Conservation (phyloP, 2,113 vertebrate genomes). For the Peromyscus polionotus region DNA sequence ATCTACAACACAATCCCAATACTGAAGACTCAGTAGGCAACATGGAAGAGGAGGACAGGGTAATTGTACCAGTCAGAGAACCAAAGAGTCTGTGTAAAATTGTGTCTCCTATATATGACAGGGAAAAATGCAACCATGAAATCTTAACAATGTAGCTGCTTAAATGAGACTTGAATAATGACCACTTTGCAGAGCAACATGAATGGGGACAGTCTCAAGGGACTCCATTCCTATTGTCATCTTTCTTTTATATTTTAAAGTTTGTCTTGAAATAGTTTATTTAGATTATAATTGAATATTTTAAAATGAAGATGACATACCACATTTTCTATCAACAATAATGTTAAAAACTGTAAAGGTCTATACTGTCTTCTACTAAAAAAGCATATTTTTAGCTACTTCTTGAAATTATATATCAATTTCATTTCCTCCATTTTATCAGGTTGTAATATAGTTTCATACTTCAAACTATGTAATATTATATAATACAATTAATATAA, state of each 20-base stretch:
- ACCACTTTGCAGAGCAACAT: background rate
- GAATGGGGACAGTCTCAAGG: background rate
- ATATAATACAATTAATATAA: background rate
- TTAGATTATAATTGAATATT: background rate
- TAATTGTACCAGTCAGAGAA: background rate
- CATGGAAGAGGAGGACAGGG: background rate
- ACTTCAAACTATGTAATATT: background rate
- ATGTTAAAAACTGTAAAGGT: background rate
- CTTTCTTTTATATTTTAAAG: background rate
- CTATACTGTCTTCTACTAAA: background rate
- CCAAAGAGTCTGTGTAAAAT: background rate
- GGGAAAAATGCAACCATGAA: background rate
- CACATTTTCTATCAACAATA: background rate
- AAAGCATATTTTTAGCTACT: background rate
- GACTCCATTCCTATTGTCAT: background rate
- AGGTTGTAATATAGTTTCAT: background rate
- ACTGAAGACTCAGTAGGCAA: background rate
- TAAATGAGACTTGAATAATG: background rate
- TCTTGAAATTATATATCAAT: slow-evolving; percentile 2
- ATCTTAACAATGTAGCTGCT: background rate
- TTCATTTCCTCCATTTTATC: background rate
- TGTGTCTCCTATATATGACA: background rate
- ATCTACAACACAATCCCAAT: background rate
- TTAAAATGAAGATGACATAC: background rate
- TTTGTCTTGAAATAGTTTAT: background rate